Evolutionary conservation across 2,113 vertebrate species (phyloP).

Genomic region (Gopherus flavomarginatus): DNA sequence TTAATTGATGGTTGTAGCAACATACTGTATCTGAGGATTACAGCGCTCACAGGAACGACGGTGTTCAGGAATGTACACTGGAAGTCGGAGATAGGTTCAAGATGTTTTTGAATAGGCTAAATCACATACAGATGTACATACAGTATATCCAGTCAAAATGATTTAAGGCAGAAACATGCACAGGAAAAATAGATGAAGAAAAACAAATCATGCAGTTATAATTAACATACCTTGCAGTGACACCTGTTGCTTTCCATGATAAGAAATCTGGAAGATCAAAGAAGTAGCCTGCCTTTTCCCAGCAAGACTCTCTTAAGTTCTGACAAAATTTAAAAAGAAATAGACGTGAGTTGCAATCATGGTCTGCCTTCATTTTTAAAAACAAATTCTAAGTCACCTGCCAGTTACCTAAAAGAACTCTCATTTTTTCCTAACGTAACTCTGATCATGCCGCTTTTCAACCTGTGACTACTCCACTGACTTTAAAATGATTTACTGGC

Average conservation of each 20-base stretch:
- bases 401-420: not conserved
- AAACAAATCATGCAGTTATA: conserved; percentile 50
- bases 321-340: conserved; percentile 66
- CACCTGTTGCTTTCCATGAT: conserved; percentile 95
- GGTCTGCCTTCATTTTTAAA: not conserved
- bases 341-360: conserved; percentile 24
- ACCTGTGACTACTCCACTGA: not conserved
- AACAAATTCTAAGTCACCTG: not conserved
- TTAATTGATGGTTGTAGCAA: conserved; percentile 31
- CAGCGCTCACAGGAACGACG: conserved; percentile 53
- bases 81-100: conserved; percentile 80
- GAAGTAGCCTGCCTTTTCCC: conserved; percentile 87
- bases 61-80: conserved; percentile 58
- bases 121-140: conserved; percentile 79
- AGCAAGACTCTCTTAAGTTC: conserved; percentile 81
- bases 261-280: conserved; percentile 98
- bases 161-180: conserved; percentile 67
- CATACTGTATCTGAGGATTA: conserved; percentile 47
- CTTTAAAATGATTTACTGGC: not conserved
- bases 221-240: conserved; percentile 87
- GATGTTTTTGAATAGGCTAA: conserved; percentile 76
- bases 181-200: conserved; percentile 36
- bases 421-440: not conserved
- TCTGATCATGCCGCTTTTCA: not conserved
- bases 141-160: conserved; percentile 67